These are phyloP conservation scores for Acrocephalus kingi DNA, from an alignment of 2,113 vertebrate species.

Conservation along the genomic window DNA sequence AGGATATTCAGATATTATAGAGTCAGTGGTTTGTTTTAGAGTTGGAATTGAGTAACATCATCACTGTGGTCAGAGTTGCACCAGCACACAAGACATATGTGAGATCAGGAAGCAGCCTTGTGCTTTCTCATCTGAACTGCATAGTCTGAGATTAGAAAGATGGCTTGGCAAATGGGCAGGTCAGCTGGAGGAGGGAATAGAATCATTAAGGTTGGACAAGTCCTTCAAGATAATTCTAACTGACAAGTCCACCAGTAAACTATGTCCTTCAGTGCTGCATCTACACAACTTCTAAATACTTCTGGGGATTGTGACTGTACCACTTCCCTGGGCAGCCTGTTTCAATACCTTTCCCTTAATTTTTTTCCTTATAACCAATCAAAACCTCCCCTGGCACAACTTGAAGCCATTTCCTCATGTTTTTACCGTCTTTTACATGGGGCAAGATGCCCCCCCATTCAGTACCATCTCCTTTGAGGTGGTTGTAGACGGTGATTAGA, in stretches of 20 bases:
- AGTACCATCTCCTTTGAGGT: neutral
- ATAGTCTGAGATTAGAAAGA: neutral
- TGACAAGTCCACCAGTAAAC: neutral
- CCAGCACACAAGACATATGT: rapidly evolving
- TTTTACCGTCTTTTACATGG: neutral
- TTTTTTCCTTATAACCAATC: neutral
- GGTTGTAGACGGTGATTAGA: neutral
- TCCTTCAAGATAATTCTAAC: neutral
- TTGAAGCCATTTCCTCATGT: neutral
- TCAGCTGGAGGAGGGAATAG: neutral
- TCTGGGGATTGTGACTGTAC: neutral
- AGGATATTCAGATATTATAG: neutral
- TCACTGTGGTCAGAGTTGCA: neutral
- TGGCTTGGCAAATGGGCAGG: neutral
- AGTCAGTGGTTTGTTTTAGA: neutral
- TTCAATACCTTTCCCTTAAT: neutral
- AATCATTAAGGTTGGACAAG: neutral
- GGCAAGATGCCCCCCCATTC: rapidly evolving
- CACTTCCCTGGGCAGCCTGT: neutral
- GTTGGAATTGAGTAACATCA: neutral
- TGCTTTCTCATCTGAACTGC: neutral
- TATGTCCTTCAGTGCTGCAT: neutral
- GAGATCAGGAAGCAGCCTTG: neutral
- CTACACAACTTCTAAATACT: neutral
- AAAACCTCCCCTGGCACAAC: neutral